Evolutionary conservation across 2,113 vertebrate species (phyloP), one percentile per base, ranked within the genome.

Genomic region (Brachypteracias leptosomus): DNA sequence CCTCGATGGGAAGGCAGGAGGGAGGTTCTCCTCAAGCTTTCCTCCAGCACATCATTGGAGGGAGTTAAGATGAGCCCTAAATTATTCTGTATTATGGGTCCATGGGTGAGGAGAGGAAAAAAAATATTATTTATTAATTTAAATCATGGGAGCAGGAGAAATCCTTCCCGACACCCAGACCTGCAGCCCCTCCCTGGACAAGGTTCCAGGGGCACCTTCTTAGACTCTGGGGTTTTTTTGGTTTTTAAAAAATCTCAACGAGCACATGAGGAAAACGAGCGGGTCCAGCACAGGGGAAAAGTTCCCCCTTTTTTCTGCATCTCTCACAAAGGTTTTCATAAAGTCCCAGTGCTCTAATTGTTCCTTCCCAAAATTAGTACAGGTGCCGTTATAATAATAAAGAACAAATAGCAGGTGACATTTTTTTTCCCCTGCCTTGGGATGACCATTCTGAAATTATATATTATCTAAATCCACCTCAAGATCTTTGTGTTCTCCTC

Each of bases 121-220:
- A 40, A 65, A 1, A 35, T 2, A 61, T 78, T 25, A 21, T 97
- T 95, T 95, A 87, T 95, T 96, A 26, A 93, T 77, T 90, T 49
- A n/a, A 52, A 49, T 24, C 15, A 0, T 4, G 42, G 0, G 51
- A 89, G 52, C 40, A 62, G 66, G 80, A 44, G 12, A 26, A 44
- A 28, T 31, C 68, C 49, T 46, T 18, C 57, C 6, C 2, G 47
- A 66, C 73, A 46, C 24, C 21, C 73, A 44, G 16, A 59, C 19
- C 38, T 17, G 42, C 33, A n/a, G 35, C 65, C 55, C 68, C 44
- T 42, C 40, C 85, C 61, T 0, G 4, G 42, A 13, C 2, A 1
- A 65, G 52, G 36, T 1, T 11, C 59, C 28, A 24, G n/a, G 67
- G 28, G 7, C 29, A 21, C 24, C 5, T 76, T 68, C 51, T 67